Evolutionary conservation across 1,140 invertebrate species (phyloP).

Genomic region (Drosophila neocordata): DNA sequence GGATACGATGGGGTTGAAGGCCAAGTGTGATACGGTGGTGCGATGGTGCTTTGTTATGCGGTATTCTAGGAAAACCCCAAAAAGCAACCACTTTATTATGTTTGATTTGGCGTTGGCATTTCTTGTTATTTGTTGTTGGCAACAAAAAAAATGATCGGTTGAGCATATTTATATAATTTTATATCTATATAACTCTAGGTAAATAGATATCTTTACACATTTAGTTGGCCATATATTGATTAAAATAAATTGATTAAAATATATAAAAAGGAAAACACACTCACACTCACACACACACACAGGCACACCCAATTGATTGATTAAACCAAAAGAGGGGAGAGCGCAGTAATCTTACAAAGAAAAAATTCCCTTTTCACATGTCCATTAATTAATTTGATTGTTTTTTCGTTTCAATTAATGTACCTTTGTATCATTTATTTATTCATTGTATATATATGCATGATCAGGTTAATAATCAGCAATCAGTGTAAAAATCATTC

Average conservation of each 20-base stretch:
- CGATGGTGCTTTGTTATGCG: background rate
- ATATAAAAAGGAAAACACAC: background rate
- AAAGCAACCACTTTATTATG: slow-evolving; percentile 43
- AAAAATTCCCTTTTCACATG: background rate
- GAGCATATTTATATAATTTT: background rate
- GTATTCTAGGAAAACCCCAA: slow-evolving; percentile 16
- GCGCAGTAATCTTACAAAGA: background rate
- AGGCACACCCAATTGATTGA: background rate
- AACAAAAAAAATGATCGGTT: background rate
- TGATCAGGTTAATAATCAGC: background rate
- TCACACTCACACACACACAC: background rate
- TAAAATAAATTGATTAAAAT: slow-evolving; percentile 69
- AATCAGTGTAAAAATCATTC: background rate
- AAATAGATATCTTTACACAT: background rate
- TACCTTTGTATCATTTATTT: background rate
- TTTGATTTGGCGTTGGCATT: slow-evolving; percentile 34
- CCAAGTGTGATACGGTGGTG: too few relatives aligned
- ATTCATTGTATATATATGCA: too few relatives aligned
- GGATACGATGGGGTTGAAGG: too few relatives aligned
- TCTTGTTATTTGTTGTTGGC: background rate
- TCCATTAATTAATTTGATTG: slow-evolving; percentile 62
- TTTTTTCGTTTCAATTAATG: slow-evolving; percentile 49
- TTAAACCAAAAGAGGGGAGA: background rate
- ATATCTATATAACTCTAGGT: background rate
- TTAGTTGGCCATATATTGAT: slow-evolving; percentile 58